A percentile compares a stretch with the other conserved stretches of the same genome.
phyloP scores from a whole-genome alignment of 1,140 invertebrate genomes.

The Littorina saxatilis region DNA sequence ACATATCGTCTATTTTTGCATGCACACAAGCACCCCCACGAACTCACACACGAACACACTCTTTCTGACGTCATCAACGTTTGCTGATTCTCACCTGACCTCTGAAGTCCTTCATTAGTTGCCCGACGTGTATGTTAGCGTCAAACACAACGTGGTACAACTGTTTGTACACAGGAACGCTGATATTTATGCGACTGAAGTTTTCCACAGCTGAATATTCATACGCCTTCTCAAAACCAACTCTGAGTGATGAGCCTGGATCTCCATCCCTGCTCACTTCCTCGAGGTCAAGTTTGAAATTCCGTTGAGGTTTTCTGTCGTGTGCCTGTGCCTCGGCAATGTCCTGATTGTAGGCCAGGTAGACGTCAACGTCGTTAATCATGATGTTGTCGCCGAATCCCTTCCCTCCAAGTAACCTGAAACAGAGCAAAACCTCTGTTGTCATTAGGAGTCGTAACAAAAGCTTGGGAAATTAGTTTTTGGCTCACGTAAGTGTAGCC shows the following conservation, averaged over 20 bases:
- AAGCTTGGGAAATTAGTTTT: no score
- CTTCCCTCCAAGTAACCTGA: constrained; percentile 9
- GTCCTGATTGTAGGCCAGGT: constrained; percentile 18
- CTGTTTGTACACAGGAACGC: constrained; percentile 29
- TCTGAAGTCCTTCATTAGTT: neutral
- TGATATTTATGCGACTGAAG: constrained; percentile 10
- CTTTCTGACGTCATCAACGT: no score
- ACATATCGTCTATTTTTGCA: no score
- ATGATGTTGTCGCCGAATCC: neutral
- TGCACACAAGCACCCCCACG: no score
- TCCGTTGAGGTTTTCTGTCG: neutral
- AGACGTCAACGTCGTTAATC: neutral
- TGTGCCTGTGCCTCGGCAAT: neutral
- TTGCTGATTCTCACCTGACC: neutral
- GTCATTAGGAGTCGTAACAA: no score
- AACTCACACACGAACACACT: no score
- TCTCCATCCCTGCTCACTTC: neutral
- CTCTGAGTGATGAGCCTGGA: neutral
- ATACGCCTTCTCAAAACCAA: neutral
- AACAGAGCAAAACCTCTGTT: no score
- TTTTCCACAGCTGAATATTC: neutral
- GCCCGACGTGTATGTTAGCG: neutral
- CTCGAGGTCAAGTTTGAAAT: neutral
- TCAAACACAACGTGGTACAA: constrained; percentile 14
- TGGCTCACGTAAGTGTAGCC: no score